Evolutionary conservation across 2,113 vertebrate genomes (phyloP).

Genomic region (Platysteira castanea): DNA sequence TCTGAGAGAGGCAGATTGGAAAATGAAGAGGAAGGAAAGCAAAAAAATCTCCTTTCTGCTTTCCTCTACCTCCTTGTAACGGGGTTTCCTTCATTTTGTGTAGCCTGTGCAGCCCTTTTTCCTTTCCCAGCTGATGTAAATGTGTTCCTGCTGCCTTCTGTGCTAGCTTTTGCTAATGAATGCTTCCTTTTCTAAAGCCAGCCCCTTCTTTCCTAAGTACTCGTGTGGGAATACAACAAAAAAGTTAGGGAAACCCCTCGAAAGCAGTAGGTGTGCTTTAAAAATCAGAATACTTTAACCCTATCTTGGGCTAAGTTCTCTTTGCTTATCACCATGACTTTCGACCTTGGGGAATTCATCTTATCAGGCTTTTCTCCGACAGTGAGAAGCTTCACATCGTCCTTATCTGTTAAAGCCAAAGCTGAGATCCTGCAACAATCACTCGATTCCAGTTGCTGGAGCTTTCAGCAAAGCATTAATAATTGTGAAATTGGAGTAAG

Average conservation of each 20-base stretch:
- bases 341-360: neutral
- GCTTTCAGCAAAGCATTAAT: neutral
- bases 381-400: neutral
- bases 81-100: neutral
- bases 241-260: neutral
- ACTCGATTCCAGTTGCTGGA: neutral
- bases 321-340: neutral
- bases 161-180: neutral
- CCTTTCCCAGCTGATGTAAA: neutral
- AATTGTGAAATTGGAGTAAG: neutral
- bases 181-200: neutral
- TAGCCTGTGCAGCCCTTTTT: neutral
- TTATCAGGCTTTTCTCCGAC: neutral
- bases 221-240: neutral
- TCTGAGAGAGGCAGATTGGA: neutral
- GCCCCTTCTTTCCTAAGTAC: neutral
- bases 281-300: neutral
- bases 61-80: neutral
- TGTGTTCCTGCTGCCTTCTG: neutral
- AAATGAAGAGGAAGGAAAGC: neutral
- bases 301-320: neutral
- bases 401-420: neutral
- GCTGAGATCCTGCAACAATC: neutral
- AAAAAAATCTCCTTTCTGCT: neutral
- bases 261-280: neutral